Evolutionary conservation across 2,113 vertebrate species (phyloP).

Genomic region (Saguinus midas): DNA sequence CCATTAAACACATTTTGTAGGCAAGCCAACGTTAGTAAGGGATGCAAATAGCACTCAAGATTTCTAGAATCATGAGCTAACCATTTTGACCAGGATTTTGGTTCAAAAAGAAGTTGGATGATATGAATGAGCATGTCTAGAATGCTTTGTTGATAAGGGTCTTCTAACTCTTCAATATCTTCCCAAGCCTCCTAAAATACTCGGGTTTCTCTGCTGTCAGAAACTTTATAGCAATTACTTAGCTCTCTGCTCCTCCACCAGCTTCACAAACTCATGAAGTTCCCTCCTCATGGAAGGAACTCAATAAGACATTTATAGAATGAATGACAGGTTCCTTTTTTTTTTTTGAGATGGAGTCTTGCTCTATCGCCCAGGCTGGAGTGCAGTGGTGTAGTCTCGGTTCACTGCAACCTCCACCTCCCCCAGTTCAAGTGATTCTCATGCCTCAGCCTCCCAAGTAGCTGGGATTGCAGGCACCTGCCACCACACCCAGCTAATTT

Average conservation of each 20-base stretch:
- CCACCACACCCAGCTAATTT: no score
- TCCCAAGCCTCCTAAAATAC: not conserved
- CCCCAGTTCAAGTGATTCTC: no score
- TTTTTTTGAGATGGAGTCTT: no score
- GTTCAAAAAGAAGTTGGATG: not conserved
- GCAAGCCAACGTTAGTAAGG: not conserved
- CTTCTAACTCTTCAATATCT: not conserved
- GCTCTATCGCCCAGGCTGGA: no score
- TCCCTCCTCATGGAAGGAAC: not conserved
- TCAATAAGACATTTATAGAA: not conserved
- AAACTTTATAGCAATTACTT: not conserved
- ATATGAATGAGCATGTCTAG: not conserved
- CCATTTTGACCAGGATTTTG: not conserved
- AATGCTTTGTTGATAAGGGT: not conserved
- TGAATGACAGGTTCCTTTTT: not conserved
- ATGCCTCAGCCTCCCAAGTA: no score
- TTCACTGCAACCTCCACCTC: no score
- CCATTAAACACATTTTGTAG: not conserved
- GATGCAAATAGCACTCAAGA: not conserved
- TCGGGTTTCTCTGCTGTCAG: not conserved
- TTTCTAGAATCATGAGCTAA: no score
- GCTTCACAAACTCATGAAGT: not conserved
- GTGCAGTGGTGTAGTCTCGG: no score
- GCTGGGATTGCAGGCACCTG: no score
- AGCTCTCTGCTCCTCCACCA: not conserved